phyloP scores from a whole-genome alignment of 2,797 vertebrate species.

The Paramormyrops hopkinsi region DNA sequence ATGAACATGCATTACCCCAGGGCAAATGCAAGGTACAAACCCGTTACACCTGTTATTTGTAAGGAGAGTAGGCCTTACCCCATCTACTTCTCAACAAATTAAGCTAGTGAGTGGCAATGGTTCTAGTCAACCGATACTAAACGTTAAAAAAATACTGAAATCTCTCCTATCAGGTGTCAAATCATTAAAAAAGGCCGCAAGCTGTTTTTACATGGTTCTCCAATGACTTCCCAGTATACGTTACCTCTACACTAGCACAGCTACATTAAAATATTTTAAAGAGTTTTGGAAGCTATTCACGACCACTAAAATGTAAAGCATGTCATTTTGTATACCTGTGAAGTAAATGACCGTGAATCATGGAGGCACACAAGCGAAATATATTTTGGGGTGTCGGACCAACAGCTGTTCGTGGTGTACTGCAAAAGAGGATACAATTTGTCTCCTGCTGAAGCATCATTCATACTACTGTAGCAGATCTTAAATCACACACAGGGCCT shows the following conservation, averaged over 20 bases:
- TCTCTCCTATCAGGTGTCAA: neutral
- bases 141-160: neutral
- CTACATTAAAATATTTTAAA: neutral
- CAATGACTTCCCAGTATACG: neutral
- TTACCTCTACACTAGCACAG: neutral
- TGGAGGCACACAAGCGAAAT: neutral
- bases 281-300: neutral
- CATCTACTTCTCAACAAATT: neutral
- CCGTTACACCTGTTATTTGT: conserved; percentile 10
- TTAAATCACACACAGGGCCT: neutral
- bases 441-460: neutral
- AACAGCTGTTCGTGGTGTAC: neutral
- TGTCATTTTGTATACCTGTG: neutral
- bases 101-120: neutral
- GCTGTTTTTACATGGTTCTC: neutral
- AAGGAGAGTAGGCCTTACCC: neutral
- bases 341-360: neutral
- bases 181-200: neutral
- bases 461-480: neutral
- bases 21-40: neutral
- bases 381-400: neutral
- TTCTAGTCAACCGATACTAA: neutral
- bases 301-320: neutral
- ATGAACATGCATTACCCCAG: neutral
- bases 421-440: neutral